Evolutionary conservation across 2,797 vertebrate species (phyloP).

Genomic region (Lepus oiostolus): DNA sequence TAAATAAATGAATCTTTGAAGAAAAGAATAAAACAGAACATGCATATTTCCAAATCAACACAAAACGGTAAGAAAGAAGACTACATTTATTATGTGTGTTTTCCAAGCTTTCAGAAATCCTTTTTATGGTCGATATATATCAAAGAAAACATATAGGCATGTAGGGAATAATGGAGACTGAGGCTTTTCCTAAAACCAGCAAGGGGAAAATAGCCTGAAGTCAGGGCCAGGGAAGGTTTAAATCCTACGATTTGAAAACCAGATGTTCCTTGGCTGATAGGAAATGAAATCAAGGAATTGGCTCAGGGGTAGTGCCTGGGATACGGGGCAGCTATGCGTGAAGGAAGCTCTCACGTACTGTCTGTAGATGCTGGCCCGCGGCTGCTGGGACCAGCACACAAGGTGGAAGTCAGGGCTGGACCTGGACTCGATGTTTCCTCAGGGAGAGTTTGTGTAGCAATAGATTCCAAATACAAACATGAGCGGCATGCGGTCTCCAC

Average conservation of each 20-base stretch:
- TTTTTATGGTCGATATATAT: constrained; percentile 49
- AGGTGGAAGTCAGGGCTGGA: fast-evolving
- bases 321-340: background rate
- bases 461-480: fast-evolving
- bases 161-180: constrained; percentile 53
- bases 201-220: constrained; percentile 36
- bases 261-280: constrained; percentile 51
- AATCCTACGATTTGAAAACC: constrained; percentile 69
- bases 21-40: constrained; percentile 55
- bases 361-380: fast-evolving
- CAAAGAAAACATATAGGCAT: constrained; percentile 60
- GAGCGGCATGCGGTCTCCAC: background rate
- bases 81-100: constrained; percentile 77
- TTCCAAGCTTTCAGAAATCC: constrained; percentile 74
- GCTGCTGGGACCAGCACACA: no score
- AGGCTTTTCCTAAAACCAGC: constrained; percentile 59
- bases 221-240: constrained; percentile 39
- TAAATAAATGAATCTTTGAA: background rate
- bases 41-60: constrained; percentile 69
- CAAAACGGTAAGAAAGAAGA: constrained; percentile 63
- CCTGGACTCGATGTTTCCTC: background rate
- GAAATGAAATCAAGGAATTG: background rate
- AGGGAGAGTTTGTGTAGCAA: background rate
- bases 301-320: background rate
- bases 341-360: fast-evolving